Evolutionary conservation across 2,797 vertebrate species (phyloP), one percentile per base, ranked within the genome.

Genomic region (Syndactyla subalaris): DNA sequence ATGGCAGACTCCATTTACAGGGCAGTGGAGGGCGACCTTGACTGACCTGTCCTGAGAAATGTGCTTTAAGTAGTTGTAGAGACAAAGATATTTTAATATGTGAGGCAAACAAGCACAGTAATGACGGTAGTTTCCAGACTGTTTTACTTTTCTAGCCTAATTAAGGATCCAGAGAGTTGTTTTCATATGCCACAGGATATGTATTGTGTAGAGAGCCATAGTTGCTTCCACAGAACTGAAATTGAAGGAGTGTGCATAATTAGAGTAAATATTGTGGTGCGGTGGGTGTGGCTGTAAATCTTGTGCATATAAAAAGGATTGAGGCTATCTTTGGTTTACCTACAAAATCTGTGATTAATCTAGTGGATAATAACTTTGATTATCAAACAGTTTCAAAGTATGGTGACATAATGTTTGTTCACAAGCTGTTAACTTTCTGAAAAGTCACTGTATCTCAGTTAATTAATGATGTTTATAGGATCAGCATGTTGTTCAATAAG

Each of bases 331-430:
- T 95, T 97, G 95, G 75, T 94, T 97, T 98, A 91, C 88, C 85
- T 52, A 70, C 95, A 95, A 95, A 96, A 85, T 95, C 86, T 96
- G 70, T 96, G 86, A 91, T 92, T 97, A 95, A 95, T 97, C 83
- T 95, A 88, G 93, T 88, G 74, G 81, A 72, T 96, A 92, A 95
- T 95, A 95, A 88, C 61, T 97, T 98, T 97, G 95, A 96, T 94
- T 94, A 72, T 90, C 70, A 89, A 90, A 80, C 65, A 88, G 77
- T 95, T 93, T 96, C 89, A 89, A 94, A 96, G 79, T 88, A 76
- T 7, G 7, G 71, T 89, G 61, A 79, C 65, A 75, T 66, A 86
- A 57, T 84, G 34, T 49, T 77, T 89, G 32, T 65, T 92, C 67
- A 55, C 83, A 95, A 96, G 91, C 73, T 92, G 76, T 89, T 91